Evolutionary conservation across 2,888 invertebrate species (phyloP), one percentile per base, ranked within the genome.

Genomic region (Suillia variegata): DNA sequence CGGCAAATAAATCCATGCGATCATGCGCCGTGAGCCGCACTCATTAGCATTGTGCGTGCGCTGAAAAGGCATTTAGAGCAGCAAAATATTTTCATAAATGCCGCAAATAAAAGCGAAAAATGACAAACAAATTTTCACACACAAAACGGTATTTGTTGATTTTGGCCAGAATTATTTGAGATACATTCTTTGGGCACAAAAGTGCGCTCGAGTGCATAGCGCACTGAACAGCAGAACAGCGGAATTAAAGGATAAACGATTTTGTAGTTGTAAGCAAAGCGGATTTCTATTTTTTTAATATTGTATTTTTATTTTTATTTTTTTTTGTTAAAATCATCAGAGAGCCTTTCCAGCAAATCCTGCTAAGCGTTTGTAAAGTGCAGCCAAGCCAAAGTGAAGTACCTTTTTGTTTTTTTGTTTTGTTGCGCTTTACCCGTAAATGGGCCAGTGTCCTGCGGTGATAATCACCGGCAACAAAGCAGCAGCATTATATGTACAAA

Each of bases 401-500:
- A 38, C 26, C 26, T 26, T 38, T n/a, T n/a, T n/a, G n/a, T n/a
- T n/a, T n/a, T n/a, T n/a, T 38, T 38, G 38, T n/a, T 38, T 38
- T 38, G 38, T 13, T 5, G 38, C 15, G 38, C 38, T n/a, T n/a
- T 13, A n/a, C 45, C 17, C 45, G 18, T 18, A 20, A 20, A 45
- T 45, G 18, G n/a, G n/a, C n/a, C n/a, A n/a, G n/a, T 38, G 54
- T 63, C 63, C 59, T 55, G 57, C 53, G 31, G 63, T 45, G 63
- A 61, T 63, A 63, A 63, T 63, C 58, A 58, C 26, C 34, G 26
- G 54, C 52, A 56, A 5, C 54, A 47, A 49, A 48, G 51, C 50
- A 38, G 50, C 21, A 20, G 31, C 33, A 38, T n/a, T 10, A n/a
- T n/a, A n/a, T n/a, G n/a, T n/a, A n/a, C n/a, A n/a, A n/a, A n/a